These are phyloP conservation scores for Bactericera cockerelli DNA, from an alignment of 1,140 invertebrate genomes.

Conservation along the genomic window DNA sequence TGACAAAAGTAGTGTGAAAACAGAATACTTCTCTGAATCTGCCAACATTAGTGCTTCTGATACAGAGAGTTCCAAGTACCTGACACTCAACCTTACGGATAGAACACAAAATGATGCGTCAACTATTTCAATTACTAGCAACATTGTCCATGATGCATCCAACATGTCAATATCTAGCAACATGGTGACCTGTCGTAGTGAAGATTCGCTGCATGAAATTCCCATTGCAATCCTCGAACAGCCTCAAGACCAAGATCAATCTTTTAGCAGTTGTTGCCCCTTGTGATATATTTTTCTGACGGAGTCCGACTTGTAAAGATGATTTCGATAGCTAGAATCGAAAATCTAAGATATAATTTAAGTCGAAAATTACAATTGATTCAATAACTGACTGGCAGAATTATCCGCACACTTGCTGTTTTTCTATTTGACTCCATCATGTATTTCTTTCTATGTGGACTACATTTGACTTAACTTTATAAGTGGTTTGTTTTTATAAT, in stretches of 20 bases:
- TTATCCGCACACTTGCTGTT: no score
- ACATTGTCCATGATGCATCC: neutral
- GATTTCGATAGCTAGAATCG: no score
- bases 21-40: neutral
- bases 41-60: neutral
- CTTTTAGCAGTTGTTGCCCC: neutral
- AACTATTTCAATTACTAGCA: neutral
- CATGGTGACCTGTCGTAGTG: neutral
- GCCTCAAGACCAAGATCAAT: neutral
- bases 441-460: no score
- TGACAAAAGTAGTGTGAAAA: no score
- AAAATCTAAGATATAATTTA: no score
- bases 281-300: neutral
- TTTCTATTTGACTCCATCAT: no score
- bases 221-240: no score
- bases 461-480: no score
- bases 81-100: neutral
- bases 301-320: no score
- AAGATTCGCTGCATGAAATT: neutral
- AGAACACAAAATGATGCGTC: neutral
- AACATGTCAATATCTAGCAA: neutral
- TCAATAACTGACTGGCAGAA: no score
- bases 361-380: no score
- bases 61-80: conserved; percentile 2
- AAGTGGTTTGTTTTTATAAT: no score